Evolutionary conservation across 2,797 vertebrate species (phyloP), one percentile per base, ranked within the genome.

Genomic region (Heteromormyrus szaboi): DNA sequence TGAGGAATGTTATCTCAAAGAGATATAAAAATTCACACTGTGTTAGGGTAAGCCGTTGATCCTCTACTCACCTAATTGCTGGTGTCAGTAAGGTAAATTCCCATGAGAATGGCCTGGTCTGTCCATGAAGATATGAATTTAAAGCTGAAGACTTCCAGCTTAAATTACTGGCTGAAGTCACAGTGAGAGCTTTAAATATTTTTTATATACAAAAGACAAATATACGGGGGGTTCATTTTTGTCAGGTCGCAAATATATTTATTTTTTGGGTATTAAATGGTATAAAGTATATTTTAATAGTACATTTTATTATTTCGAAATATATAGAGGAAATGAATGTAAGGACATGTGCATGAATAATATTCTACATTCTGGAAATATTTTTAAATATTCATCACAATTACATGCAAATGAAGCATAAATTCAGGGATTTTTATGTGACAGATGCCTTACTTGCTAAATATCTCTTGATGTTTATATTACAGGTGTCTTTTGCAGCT

Each of bases 51-150:
- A n/a, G 44, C 17, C 44, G 22, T 25, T 4, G 79, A 48, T 44
- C 89, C 56, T 89, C 90, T 91, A 11, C 6, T 54, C 48, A 93
- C 50, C 33, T 48, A 7, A 79, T 88, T 72, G 22, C 68, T 83
- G 9, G 87, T 92, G 90, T 93, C 90, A 37, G 12, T 56, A 8
- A 79, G 33, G 87, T 88, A 29, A 5, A 89, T 88, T 94, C 93
- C 93, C 93, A 93, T 94, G 92, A 93, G 94, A 95, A 95, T 94
- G 93, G 93, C 93, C 95, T 96, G 46, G 95, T 93, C 90, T 93
- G 72, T 94, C 88, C 91, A 90, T 90, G 91, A 93, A 93, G 92
- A 95, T 91, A 92, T 87, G 56, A 44, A 46, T 41, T 25, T 44
- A 51, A 65, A 12, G 4, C 22, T 54, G 65, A 44, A 51, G 14